Evolutionary conservation across 2,888 invertebrate genomes (phyloP).

Genomic region (Nomada ruficornis): DNA sequence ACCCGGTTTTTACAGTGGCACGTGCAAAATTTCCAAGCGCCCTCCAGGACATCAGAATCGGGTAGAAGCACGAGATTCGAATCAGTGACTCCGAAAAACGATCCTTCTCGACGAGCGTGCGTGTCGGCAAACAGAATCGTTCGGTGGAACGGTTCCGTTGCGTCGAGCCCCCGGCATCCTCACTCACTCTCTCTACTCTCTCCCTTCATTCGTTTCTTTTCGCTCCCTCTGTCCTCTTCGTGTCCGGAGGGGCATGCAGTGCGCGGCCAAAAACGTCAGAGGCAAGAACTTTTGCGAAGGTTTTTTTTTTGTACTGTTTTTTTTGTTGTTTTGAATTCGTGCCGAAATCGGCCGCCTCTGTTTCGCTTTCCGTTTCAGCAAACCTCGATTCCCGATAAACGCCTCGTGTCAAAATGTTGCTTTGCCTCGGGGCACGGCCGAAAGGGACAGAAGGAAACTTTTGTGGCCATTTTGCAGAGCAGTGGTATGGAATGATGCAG

Average conservation of each 20-base stretch:
- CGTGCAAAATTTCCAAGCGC: slow-evolving; percentile 67
- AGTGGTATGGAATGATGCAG: slow-evolving; percentile 34
- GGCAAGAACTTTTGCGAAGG: slow-evolving; percentile 60
- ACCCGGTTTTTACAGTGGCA: slow-evolving; percentile 52
- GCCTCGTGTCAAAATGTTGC: slow-evolving; percentile 44
- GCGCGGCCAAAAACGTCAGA: slow-evolving; percentile 64
- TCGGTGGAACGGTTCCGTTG: slow-evolving; percentile 70
- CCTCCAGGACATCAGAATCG: slow-evolving; percentile 57
- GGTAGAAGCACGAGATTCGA: slow-evolving; percentile 69
- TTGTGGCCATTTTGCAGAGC: slow-evolving; percentile 39
- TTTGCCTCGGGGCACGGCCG: background rate
- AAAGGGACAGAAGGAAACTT: background rate
- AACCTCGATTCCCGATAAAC: slow-evolving; percentile 66
- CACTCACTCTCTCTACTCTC: background rate
- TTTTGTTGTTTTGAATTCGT: slow-evolving; percentile 51
- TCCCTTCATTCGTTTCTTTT: background rate
- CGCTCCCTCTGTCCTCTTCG: slow-evolving; percentile 34
- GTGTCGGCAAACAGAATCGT: slow-evolving; percentile 83
- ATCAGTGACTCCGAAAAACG: slow-evolving; percentile 81
- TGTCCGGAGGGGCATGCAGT: slow-evolving; percentile 44
- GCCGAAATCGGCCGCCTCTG: slow-evolving; percentile 42
- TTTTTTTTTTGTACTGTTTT: slow-evolving; percentile 1
- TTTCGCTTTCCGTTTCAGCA: slow-evolving; percentile 59
- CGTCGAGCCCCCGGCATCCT: slow-evolving; percentile 47
- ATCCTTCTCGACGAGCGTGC: slow-evolving; percentile 78